Evolutionary conservation across 2,113 vertebrate species (phyloP).

Genomic region (Albula goreensis): DNA sequence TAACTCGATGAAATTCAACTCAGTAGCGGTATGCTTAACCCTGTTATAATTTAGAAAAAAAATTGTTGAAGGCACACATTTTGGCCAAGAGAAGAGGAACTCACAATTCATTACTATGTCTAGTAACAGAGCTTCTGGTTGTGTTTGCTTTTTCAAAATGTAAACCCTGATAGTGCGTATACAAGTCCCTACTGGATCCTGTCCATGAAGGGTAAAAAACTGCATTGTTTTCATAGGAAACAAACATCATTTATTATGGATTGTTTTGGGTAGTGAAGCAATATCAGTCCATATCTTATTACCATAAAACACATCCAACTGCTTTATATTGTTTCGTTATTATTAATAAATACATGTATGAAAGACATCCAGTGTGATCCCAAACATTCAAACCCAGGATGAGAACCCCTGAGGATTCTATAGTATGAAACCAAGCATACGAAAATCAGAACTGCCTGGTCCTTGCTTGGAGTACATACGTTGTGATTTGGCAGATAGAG

Average conservation of each 20-base stretch:
- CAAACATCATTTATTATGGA: neutral
- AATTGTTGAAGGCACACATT: conserved; percentile 11
- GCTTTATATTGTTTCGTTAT: neutral
- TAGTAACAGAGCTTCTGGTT: conserved; percentile 1
- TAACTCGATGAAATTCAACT: neutral
- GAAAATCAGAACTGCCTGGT: neutral
- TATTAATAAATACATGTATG: neutral
- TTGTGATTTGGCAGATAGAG: neutral
- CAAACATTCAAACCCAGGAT: neutral
- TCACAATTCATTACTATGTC: neutral
- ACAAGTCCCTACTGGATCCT: neutral
- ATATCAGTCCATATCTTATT: neutral
- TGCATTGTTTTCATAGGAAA: neutral
- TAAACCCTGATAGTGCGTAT: conserved; percentile 19
- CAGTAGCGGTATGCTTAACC: neutral
- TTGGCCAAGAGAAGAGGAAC: conserved; percentile 13
- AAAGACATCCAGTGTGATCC: neutral
- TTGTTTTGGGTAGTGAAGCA: neutral
- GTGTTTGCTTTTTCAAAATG: neutral
- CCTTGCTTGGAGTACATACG: neutral
- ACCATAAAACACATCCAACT: neutral
- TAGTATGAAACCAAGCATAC: neutral
- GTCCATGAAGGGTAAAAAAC: neutral
- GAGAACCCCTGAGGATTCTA: neutral
- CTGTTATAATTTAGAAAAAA: neutral